Evolutionary conservation across 1,140 invertebrate species (phyloP).

Genomic region (Solen grandis): DNA sequence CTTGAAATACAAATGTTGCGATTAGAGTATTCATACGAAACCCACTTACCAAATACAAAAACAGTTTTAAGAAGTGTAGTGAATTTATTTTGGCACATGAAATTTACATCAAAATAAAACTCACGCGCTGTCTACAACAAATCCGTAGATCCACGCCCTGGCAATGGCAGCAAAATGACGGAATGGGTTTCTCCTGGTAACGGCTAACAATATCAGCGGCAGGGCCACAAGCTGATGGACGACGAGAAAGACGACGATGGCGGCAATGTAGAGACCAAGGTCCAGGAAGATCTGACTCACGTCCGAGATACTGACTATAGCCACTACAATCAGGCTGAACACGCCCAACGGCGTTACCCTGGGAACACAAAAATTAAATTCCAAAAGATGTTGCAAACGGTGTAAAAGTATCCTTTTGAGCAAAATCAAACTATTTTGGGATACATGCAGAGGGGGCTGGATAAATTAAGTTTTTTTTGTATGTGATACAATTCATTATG

Average conservation of each 20-base stretch:
- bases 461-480: no score
- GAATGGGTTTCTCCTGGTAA: slow-evolving; percentile 93
- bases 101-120: slow-evolving; percentile 36
- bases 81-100: no score
- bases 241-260: slow-evolving; percentile 91
- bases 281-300: slow-evolving; percentile 90
- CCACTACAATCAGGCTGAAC: slow-evolving; percentile 93
- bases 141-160: slow-evolving; percentile 93
- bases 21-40: no score
- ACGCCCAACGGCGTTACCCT: slow-evolving; percentile 94
- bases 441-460: no score
- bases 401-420: no score
- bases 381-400: no score
- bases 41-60: no score
- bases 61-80: no score
- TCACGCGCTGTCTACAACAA: slow-evolving; percentile 91
- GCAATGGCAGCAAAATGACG: slow-evolving; percentile 91
- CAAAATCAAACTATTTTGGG: no score
- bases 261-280: slow-evolving; percentile 92
- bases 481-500: no score
- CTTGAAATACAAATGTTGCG: no score
- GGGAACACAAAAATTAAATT: slow-evolving; percentile 50
- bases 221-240: slow-evolving; percentile 94
- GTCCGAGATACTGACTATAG: slow-evolving; percentile 92
- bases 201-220: slow-evolving; percentile 90